Percentiles rank a stretch among this genome's conserved stretches.
These are phyloP conservation scores for Phenganax subtilis DNA, from an alignment of 92 coral and sea anemone genomes.

Conservation along the genomic window DNA sequence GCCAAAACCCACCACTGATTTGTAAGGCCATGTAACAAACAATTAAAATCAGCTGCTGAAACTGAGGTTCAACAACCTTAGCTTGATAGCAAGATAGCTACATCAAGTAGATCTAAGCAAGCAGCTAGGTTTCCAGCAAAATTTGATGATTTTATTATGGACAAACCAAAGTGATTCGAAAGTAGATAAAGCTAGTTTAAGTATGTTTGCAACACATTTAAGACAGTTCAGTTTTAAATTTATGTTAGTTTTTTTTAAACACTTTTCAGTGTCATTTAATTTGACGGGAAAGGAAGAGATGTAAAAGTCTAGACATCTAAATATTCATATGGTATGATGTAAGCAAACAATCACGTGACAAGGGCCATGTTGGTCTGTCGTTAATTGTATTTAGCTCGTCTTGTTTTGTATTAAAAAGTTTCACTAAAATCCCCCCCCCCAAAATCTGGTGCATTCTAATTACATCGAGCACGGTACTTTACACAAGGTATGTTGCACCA, in stretches of 20 bases:
- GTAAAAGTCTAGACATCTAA: neutral
- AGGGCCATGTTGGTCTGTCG: too few relatives aligned
- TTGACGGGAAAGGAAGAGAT: constrained; percentile 3
- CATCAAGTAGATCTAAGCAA: neutral
- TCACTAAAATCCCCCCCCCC: too few relatives aligned
- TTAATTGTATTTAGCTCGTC: too few relatives aligned
- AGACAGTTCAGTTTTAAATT: neutral
- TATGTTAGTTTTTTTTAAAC: too few relatives aligned
- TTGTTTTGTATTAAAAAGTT: too few relatives aligned
- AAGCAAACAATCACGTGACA: too few relatives aligned
- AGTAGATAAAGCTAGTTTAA: neutral
- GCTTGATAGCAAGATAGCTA: neutral
- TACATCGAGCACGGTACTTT: too few relatives aligned
- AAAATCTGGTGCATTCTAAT: too few relatives aligned
- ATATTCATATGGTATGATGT: neutral
- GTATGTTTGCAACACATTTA: neutral
- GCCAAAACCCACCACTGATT: neutral
- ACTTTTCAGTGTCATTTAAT: neutral
- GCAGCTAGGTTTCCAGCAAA: neutral
- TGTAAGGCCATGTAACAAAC: neutral
- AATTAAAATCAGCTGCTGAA: neutral
- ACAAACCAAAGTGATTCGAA: neutral
- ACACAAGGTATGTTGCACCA: too few relatives aligned
- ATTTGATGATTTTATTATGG: neutral
- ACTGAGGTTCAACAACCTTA: neutral